Evolutionary conservation across 2,113 vertebrate species (phyloP).

Genomic region (Siniperca chuatsi): DNA sequence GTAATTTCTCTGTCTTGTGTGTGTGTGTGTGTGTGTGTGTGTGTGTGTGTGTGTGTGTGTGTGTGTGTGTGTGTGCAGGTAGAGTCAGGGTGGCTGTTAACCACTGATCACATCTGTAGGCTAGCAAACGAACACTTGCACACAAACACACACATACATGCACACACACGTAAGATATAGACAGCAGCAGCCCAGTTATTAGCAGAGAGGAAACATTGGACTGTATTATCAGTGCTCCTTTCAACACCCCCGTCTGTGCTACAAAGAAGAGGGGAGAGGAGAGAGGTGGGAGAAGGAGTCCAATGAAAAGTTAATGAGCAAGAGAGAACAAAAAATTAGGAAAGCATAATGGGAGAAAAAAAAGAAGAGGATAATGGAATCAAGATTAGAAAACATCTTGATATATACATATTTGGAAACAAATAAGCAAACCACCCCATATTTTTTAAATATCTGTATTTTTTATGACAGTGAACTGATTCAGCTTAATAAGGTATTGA

Average conservation of each 20-base stretch:
- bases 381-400: not conserved
- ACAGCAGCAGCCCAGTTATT: conserved; percentile 43
- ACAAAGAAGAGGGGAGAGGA: conserved; percentile 27
- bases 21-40: conserved; percentile 30
- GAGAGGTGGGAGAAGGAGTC: not conserved
- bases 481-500: conserved; percentile 54
- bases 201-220: conserved; percentile 49
- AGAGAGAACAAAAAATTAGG: not conserved
- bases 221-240: conserved; percentile 55
- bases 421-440: no score
- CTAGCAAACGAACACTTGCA: conserved; percentile 29
- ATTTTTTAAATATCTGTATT: not conserved
- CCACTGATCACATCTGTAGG: conserved; percentile 49
- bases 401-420: not conserved
- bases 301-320: conserved; percentile 26
- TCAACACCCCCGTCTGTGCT: conserved; percentile 37
- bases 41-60: conserved; percentile 17
- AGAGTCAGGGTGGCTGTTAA: conserved; percentile 18
- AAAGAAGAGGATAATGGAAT: not conserved
- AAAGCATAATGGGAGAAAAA: not conserved
- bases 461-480: not conserved
- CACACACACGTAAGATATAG: not conserved
- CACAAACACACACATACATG: conserved; percentile 21
- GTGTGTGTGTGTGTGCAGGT: conserved; percentile 30
- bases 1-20: conserved; percentile 41